Base-by-base conservation (phyloP, 2,888 invertebrate genomes). In the Aquatica leii region DNA sequence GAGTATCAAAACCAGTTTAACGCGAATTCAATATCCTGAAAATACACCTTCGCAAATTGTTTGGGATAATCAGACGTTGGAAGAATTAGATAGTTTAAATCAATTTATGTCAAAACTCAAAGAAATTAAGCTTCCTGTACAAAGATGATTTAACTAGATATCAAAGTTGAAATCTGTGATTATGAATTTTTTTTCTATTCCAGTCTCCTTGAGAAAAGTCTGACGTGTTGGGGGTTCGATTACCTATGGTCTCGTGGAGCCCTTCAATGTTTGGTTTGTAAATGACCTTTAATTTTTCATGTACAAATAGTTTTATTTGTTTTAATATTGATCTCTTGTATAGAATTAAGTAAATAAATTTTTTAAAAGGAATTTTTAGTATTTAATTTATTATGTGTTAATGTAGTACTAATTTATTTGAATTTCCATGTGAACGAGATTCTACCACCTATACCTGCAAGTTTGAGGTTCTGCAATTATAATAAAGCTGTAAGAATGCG, bases 91-190 rank as follows among this genome's bases (percentile, higher is more conserved):
- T 78, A 87, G 87, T 73, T 78, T 90, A 78, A 86, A 89, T 82
- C 84, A 82, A 76, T 89, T 89, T 81, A 88, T 90, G 84, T 84
- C 83, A 71, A 84, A 88, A 80, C 80, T 89, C 76, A 86, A 86
- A 76, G 83, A 82, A 78, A 84, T 88, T 69, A 88, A 87, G 73
- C 69, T 72, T 68, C 77, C 79, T 15, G 66, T 80, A 37, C 77
- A 77, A 74, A 85, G 85, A 74, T 82, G 46, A 80, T 79, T 60
- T 41, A 43, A 40, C 55, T 56, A 17, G 4, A 20, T 5, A 14
- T 51, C 34, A 59, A 57, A 50, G 46, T 48, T 12, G 17, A 35
- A 56, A 58, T 20, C 77, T 81, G 81, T 80, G 80, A 81, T 64
- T 80, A 78, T 77, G 79, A 76, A 71, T 72, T 72, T 77, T 67